A percentile compares a stretch with the other conserved stretches of the same genome.
These are phyloP conservation scores for Thelaira solivaga DNA, from an alignment of 2,888 invertebrate genomes.

Conservation along the genomic window DNA sequence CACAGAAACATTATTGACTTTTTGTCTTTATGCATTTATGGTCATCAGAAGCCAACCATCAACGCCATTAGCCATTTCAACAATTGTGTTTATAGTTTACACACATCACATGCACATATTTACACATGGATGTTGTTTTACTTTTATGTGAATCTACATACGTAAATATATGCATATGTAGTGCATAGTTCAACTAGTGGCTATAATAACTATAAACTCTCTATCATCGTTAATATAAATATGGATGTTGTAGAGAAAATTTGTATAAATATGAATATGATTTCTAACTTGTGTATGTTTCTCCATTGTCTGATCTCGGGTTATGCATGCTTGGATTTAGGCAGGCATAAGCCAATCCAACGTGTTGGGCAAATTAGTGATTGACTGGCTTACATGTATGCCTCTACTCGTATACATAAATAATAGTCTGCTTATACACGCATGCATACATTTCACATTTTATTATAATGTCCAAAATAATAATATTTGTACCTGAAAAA, in stretches of 20 bases:
- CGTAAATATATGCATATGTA: neutral
- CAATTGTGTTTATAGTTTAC: conserved; percentile 23
- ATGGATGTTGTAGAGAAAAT: neutral
- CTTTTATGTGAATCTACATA: neutral
- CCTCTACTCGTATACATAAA: too few species aligned
- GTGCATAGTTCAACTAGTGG: conserved; percentile 48
- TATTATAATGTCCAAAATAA: conserved; percentile 27
- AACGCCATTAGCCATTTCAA: conserved; percentile 38
- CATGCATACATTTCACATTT: conserved; percentile 2
- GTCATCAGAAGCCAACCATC: conserved; percentile 47
- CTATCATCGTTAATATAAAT: conserved; percentile 7
- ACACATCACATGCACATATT: neutral
- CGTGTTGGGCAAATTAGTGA: too few species aligned
- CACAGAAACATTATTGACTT: conserved; percentile 44
- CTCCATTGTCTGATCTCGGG: neutral
- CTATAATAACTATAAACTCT: conserved; percentile 16
- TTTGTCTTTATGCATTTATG: conserved; percentile 47
- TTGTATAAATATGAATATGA: conserved; percentile 14
- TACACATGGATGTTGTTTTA: neutral
- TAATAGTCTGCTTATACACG: too few species aligned
- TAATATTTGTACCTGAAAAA: conserved; percentile 2
- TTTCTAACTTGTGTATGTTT: neutral
- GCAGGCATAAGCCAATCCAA: too few species aligned
- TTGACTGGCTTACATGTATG: too few species aligned
- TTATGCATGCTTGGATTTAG: conserved; percentile 2